Conservation (phyloP, 1,140 invertebrate genomes). For the Dinoponera quadriceps region DNA sequence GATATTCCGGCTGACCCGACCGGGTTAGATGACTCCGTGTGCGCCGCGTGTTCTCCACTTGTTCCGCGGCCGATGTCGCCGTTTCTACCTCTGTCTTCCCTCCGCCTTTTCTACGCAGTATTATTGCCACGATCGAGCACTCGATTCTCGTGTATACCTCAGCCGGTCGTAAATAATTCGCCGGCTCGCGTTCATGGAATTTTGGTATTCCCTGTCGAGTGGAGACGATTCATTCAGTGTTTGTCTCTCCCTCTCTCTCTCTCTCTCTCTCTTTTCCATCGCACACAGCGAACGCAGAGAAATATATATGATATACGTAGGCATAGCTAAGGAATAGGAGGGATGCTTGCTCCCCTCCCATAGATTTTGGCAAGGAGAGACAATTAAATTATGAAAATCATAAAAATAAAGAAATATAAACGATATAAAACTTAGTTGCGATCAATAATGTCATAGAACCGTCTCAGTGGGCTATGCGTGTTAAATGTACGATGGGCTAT, state of each 20-base stretch:
- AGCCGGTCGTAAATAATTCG: conserved; percentile 28
- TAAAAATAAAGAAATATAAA: no score
- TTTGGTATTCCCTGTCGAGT: not conserved
- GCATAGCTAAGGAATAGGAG: no score
- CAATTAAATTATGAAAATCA: no score
- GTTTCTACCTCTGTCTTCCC: conserved; percentile 16
- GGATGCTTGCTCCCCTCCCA: no score
- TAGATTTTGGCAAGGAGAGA: no score
- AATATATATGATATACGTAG: no score
- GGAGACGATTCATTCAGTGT: not conserved
- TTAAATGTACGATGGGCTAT: no score
- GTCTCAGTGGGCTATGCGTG: no score
- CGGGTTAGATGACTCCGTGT: conserved; percentile 52
- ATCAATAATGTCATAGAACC: no score
- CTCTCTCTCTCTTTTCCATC: no score
- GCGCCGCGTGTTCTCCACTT: conserved; percentile 65
- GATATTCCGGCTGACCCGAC: conserved; percentile 50
- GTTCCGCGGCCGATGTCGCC: conserved; percentile 27
- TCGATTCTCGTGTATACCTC: conserved; percentile 23
- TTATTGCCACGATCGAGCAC: conserved; percentile 14
- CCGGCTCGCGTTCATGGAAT: not conserved
- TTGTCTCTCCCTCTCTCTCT: not conserved
- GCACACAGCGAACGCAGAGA: no score
- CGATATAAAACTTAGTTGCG: no score
- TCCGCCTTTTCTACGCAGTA: conserved; percentile 21